A percentile compares a stretch with the other conserved stretches of the same genome.
Conservation (phyloP, 2,888 invertebrate genomes). For the Cosmorhoe ocellata region DNA sequence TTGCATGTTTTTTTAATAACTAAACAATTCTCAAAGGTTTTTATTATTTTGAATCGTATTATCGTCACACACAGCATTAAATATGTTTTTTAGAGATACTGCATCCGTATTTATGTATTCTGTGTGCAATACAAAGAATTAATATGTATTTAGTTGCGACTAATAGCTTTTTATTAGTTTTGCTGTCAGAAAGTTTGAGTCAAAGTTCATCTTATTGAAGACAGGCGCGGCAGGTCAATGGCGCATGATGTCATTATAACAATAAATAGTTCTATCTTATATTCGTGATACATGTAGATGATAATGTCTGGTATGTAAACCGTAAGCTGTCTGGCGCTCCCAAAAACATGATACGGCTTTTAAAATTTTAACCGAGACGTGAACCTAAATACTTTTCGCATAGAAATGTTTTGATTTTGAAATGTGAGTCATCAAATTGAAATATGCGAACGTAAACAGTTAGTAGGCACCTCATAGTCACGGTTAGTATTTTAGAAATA, state of each 20-base stretch:
- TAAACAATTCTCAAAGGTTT: too few relatives aligned
- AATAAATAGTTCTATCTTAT: constrained; percentile 50
- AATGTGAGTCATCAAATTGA: constrained; percentile 29
- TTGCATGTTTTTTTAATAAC: too few relatives aligned
- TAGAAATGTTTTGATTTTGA: constrained; percentile 27
- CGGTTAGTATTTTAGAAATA: constrained; percentile 26
- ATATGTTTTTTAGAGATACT: too few relatives aligned
- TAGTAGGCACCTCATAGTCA: too few relatives aligned
- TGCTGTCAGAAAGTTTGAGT: constrained; percentile 1
- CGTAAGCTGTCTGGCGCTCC: constrained; percentile 46
- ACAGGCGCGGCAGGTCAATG: constrained; percentile 64
- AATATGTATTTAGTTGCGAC: too few relatives aligned
- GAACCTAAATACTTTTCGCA: constrained; percentile 27
- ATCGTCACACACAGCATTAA: too few relatives aligned
- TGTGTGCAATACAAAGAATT: too few relatives aligned
- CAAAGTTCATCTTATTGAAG: constrained; percentile 23
- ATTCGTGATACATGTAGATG: constrained; percentile 40
- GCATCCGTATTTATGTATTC: too few relatives aligned
- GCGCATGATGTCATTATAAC: constrained; percentile 67
- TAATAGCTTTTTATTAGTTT: background rate
- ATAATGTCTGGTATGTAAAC: constrained; percentile 46
- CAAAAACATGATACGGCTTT: constrained; percentile 40
- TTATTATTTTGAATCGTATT: too few relatives aligned
- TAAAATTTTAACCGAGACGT: constrained; percentile 26
- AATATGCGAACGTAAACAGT: constrained; percentile 27